phyloP scores from a whole-genome alignment of 2,113 vertebrate species.

The Haemorhous mexicanus region DNA sequence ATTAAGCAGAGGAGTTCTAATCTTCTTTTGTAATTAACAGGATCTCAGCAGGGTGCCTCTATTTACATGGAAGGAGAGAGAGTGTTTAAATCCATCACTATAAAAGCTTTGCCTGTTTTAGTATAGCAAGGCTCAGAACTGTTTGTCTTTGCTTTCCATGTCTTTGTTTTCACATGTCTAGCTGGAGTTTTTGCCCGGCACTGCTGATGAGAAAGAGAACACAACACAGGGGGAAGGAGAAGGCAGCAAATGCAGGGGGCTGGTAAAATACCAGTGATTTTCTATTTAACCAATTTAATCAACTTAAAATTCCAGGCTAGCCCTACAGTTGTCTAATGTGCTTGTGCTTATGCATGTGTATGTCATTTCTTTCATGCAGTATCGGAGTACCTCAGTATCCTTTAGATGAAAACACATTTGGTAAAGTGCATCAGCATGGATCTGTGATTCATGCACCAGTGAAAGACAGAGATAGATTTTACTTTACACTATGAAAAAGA shows the following conservation, averaged over 20 bases:
- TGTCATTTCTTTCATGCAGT: background rate
- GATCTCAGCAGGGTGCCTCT: conserved; percentile 55
- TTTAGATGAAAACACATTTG: conserved; percentile 41
- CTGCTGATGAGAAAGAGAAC: conserved; percentile 16
- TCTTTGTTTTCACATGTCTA: conserved; percentile 61
- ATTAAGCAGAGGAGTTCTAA: conserved; percentile 66
- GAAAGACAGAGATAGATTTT: conserved; percentile 26
- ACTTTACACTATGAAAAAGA: background rate
- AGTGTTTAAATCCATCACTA: conserved; percentile 24
- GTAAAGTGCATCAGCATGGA: conserved; percentile 51
- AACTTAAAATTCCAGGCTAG: background rate
- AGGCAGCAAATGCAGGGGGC: background rate
- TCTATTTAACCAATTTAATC: background rate
- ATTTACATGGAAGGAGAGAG: conserved; percentile 54
- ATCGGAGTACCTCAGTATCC: background rate
- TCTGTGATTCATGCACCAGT: conserved; percentile 30
- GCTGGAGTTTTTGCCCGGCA: conserved; percentile 59
- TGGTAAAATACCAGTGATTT: background rate
- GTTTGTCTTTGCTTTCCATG: conserved; percentile 56
- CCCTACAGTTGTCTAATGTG: background rate
- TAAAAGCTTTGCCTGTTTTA: conserved; percentile 30
- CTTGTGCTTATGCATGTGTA: background rate
- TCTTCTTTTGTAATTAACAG: conserved; percentile 71
- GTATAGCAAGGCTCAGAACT: background rate
- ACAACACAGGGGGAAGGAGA: background rate